A percentile compares a stretch with the other conserved stretches of the same genome.
These are phyloP conservation scores for Iguana delicatissima DNA, from an alignment of 2,797 vertebrate genomes.

Conservation along the genomic window DNA sequence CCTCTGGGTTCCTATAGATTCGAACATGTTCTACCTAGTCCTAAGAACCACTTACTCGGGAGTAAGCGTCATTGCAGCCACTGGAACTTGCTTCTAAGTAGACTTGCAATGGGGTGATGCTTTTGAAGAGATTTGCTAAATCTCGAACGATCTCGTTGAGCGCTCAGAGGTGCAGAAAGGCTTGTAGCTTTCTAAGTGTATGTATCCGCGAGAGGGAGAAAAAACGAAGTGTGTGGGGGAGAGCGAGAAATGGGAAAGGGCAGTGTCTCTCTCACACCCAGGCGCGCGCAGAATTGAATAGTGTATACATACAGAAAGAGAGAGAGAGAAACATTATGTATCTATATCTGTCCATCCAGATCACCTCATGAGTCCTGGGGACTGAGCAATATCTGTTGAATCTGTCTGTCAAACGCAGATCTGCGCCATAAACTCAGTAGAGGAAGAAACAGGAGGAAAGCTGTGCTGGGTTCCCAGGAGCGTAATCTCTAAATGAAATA, in stretches of 20 bases:
- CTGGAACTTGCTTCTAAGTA: not conserved
- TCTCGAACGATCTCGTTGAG: not conserved
- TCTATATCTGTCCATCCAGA: too few relatives aligned
- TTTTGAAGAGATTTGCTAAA: not conserved
- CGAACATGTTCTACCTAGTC: not conserved
- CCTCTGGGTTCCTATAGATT: not conserved
- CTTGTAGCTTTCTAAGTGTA: not conserved
- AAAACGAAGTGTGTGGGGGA: not conserved
- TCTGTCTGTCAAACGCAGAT: not conserved
- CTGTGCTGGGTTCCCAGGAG: not conserved
- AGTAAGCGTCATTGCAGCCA: not conserved
- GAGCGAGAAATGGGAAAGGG: too few relatives aligned
- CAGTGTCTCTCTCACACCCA: too few relatives aligned
- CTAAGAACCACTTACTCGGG: not conserved
- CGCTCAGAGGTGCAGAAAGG: not conserved
- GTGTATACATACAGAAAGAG: too few relatives aligned
- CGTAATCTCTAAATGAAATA: conserved; percentile 1
- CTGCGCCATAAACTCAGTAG: not conserved
- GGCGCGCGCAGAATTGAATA: too few relatives aligned
- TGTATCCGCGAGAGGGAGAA: not conserved
- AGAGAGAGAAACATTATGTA: too few relatives aligned
- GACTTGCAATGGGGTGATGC: not conserved
- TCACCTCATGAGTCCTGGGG: too few relatives aligned
- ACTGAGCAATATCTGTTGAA: too few relatives aligned
- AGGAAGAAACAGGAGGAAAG: not conserved